Evolutionary conservation across 1,140 invertebrate species (phyloP).

Genomic region (Cardiocondyla obscurior): DNA sequence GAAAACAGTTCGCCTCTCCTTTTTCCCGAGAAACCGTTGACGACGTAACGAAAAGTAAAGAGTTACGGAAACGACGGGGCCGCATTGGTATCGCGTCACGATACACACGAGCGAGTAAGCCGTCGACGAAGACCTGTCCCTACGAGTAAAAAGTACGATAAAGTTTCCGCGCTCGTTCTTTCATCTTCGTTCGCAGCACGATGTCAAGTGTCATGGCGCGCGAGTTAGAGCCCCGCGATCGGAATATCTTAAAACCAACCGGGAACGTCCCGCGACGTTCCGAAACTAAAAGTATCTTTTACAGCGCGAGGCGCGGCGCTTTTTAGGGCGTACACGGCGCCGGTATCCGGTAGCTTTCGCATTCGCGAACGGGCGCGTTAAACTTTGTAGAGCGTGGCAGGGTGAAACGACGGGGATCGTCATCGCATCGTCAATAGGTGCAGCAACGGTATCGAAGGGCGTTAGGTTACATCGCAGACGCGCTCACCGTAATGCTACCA

Average conservation of each 20-base stretch:
- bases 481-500: not conserved
- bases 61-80: not conserved
- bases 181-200: not conserved
- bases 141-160: slow-evolving; percentile 31
- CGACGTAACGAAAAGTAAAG: slow-evolving; percentile 3
- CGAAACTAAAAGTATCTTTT: not conserved
- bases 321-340: not conserved
- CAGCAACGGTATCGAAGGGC: slow-evolving; percentile 17
- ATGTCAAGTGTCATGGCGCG: not conserved
- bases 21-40: not conserved
- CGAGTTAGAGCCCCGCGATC: not conserved
- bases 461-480: slow-evolving; percentile 18
- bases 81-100: slow-evolving; percentile 39
- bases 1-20: not conserved
- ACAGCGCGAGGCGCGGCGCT: not conserved
- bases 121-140: not conserved
- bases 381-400: not conserved
- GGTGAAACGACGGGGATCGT: slow-evolving; percentile 8
- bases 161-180: slow-evolving; percentile 3
- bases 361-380: not conserved
- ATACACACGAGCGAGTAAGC: not conserved
- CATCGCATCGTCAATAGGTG: slow-evolving; percentile 20
- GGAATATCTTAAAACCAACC: not conserved
- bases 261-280: not conserved
- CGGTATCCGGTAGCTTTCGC: not conserved